Percentiles rank a stretch among this genome's conserved stretches.
Conservation (phyloP, 2,888 invertebrate species). For the Brachynemurus nebulosus region DNA sequence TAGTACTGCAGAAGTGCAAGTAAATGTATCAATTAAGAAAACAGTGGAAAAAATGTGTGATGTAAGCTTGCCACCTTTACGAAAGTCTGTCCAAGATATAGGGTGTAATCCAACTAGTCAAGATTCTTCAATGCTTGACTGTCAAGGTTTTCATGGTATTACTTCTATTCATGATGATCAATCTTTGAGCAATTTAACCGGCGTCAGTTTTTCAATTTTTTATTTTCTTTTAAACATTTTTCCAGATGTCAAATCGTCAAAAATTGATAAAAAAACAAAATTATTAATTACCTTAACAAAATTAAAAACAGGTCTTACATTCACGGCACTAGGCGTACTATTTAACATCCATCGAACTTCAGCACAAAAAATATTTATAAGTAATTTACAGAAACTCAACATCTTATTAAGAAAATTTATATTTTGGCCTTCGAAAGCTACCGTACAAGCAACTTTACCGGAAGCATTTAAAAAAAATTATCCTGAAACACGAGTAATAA, state of each 20-base stretch:
- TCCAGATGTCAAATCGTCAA: constrained; percentile 10
- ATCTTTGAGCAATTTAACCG: constrained; percentile 15
- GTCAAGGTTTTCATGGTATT: constrained; percentile 13
- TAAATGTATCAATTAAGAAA: constrained; percentile 7
- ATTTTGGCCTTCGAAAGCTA: constrained; percentile 16
- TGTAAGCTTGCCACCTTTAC: too few species aligned
- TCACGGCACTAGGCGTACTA: constrained; percentile 11
- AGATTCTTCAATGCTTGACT: constrained; percentile 6
- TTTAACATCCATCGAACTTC: constrained; percentile 14
- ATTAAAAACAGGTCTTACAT: constrained; percentile 15
- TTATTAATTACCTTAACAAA: constrained; percentile 17
- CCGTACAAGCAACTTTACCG: constrained; percentile 15
- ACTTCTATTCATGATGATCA: constrained; percentile 9
- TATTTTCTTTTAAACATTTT: constrained; percentile 13
- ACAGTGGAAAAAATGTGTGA: constrained; percentile 7
- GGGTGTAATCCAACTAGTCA: constrained; percentile 12
- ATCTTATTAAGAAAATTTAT: constrained; percentile 15
- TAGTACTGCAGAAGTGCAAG: constrained; percentile 9
- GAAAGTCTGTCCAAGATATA: constrained; percentile 12
- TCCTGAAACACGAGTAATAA: constrained; percentile 17
- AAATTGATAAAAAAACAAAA: constrained; percentile 14
- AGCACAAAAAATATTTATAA: constrained; percentile 11
- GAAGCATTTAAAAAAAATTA: constrained; percentile 16
- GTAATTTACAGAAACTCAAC: constrained; percentile 10
- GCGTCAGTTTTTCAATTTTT: constrained; percentile 13